Evolutionary conservation across 2,113 vertebrate species (phyloP).

Genomic region (Pachycephala philippinensis): DNA sequence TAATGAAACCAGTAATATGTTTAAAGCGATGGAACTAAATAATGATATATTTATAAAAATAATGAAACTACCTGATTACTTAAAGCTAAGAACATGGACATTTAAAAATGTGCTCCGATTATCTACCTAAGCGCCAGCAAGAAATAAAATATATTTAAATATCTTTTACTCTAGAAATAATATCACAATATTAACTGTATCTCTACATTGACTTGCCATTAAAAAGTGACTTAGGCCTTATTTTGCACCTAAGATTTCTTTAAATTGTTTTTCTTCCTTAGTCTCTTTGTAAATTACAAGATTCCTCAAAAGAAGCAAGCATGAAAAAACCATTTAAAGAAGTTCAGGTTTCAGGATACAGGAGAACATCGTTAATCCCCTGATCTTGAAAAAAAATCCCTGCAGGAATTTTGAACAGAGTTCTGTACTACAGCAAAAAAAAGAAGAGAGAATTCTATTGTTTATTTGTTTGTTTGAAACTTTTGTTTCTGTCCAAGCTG

Average conservation of each 20-base stretch:
- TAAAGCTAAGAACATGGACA: background rate
- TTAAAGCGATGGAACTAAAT: background rate
- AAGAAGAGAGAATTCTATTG: fast-evolving
- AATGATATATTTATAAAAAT: constrained; percentile 7
- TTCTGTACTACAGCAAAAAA: background rate
- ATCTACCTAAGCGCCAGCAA: background rate
- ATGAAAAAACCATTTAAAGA: background rate
- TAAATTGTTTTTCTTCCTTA: background rate
- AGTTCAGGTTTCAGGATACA: background rate
- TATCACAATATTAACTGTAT: background rate
- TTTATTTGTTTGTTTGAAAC: background rate
- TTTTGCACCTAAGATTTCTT: background rate
- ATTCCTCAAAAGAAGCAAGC: background rate
- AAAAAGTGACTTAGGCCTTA: background rate
- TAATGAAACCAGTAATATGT: background rate
- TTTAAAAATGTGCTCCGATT: background rate
- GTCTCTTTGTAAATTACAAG: background rate
- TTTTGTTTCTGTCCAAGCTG: background rate
- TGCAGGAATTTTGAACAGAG: background rate
- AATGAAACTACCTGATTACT: background rate
- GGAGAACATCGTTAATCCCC: background rate
- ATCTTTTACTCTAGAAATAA: background rate
- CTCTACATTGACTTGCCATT: background rate
- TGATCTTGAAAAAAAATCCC: background rate
- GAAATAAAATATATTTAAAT: background rate